These are phyloP conservation scores for Palythoa grandiflora DNA, from an alignment of 92 coral and sea anemone genomes.

Conservation along the genomic window DNA sequence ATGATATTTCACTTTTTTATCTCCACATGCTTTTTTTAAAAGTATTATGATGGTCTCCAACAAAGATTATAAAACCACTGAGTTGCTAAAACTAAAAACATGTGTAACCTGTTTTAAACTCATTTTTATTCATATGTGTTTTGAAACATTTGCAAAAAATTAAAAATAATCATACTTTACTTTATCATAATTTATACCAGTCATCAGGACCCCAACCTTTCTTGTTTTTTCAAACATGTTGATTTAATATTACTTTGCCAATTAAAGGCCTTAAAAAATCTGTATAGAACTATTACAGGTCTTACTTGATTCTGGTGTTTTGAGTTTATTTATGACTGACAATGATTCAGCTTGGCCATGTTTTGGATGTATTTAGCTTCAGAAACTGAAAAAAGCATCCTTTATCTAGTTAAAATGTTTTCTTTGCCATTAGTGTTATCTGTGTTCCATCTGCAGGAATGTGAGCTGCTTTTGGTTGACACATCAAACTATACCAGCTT, in stretches of 20 bases:
- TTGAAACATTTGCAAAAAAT: background rate
- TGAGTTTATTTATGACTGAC: background rate
- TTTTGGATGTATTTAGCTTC: background rate
- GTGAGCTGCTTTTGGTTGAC: slow-evolving; percentile 30
- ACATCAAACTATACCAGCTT: slow-evolving; percentile 10
- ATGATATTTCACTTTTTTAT: slow-evolving; percentile 21
- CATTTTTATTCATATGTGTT: background rate
- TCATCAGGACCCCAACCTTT: background rate
- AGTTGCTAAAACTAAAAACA: slow-evolving; percentile 9
- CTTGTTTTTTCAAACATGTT: background rate
- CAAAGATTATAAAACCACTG: background rate
- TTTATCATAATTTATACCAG: background rate
- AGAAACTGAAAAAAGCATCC: background rate
- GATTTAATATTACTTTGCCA: background rate
- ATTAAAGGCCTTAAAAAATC: too few relatives aligned
- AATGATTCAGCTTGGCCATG: background rate
- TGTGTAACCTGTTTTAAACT: background rate
- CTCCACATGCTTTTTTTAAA: background rate
- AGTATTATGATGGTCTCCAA: background rate
- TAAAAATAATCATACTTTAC: background rate
- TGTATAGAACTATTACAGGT: background rate
- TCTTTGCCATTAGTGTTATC: slow-evolving; percentile 30
- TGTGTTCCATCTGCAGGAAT: slow-evolving; percentile 38
- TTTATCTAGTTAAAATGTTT: background rate
- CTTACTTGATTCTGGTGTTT: background rate